Base-by-base conservation (phyloP, 2,888 invertebrate genomes). In the Ophion slaviceki region DNA sequence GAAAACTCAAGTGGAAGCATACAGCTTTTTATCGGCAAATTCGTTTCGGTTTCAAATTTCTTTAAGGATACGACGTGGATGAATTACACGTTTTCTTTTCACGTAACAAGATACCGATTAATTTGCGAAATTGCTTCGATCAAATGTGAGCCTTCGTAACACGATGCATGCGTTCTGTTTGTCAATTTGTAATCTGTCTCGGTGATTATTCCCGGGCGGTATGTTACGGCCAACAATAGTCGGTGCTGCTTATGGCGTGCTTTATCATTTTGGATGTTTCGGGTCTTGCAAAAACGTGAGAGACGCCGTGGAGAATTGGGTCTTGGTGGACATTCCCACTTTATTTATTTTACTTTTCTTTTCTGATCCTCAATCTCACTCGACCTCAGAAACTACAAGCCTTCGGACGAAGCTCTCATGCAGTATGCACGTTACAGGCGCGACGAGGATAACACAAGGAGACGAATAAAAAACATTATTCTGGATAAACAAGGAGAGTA, bases 401-500 rank as follows among this genome's bases (percentile, higher is more conserved):
- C 72, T 78, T 53, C 11, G 61, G 47, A 77, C 36, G 72, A 77
- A 72, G 57, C 64, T 32, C 45, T 53, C 24, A 20, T 32, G 28
- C 85, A 53, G 75, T 74, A 80, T 76, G n/a, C 83, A 78, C 67
- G 66, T 75, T 75, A 71, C 74, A 70, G 47, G 61, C 78, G 64
- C 28, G 62, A 78, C 59, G 47, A 61, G 45, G 61, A 72, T 61
- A 78, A 84, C 72, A 45, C 10, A 47, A 82, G 45, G 40, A 24
- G 59, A 75, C n/a, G 36, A 71, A 24, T 24, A 61, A 72, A 82
- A 71, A 64, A 53, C 47, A 66, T 76, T n/a, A 76, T 84, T 78
- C 83, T 81, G 80, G 86, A 84, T 83, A 45, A 80, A 74, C 68
- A 75, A 66, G 81, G 75, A 78, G 75, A 79, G 53, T 53, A 59